Percentiles rank a stretch among this genome's conserved stretches.
Conservation (phyloP, 35 echinoderm and acorn worm species). For the Heliocidaris erythrogramma region DNA sequence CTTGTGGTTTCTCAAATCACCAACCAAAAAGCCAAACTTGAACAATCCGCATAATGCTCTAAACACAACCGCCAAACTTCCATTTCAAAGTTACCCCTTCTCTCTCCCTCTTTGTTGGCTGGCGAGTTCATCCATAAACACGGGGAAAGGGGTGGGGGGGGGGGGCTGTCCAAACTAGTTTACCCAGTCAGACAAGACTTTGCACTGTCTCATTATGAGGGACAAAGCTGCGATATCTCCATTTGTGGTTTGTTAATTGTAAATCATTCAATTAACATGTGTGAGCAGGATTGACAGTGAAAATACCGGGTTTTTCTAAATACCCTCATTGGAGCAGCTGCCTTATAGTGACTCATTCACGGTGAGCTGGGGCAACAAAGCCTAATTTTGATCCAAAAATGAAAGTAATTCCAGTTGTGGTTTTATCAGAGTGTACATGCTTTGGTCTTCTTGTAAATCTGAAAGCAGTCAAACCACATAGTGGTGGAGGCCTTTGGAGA, state of each 20-base stretch:
- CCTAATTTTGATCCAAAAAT: constrained; percentile 3
- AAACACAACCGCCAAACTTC: not conserved
- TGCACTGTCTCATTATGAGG: not conserved
- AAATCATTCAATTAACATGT: not conserved
- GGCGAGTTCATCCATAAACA: not conserved
- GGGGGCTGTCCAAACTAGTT: too few relatives aligned
- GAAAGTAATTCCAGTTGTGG: not conserved
- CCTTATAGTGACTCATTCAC: not conserved
- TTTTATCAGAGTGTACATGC: not conserved
- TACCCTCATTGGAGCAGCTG: not conserved
- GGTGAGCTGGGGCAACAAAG: not conserved
- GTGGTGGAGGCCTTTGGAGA: not conserved
- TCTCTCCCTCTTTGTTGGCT: not conserved
- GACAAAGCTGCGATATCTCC: not conserved
- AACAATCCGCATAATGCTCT: not conserved
- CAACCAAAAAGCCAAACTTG: not conserved
- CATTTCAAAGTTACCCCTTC: not conserved
- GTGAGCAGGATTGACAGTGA: not conserved
- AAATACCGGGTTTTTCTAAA: not conserved
- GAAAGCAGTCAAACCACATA: not conserved
- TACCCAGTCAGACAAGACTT: not conserved
- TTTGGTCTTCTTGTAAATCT: not conserved
- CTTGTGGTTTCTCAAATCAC: not conserved
- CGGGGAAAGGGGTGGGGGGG: too few relatives aligned
- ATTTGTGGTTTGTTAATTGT: not conserved